phyloP scores from a whole-genome alignment of 2,888 invertebrate genomes.

The Diogma glabrata region DNA sequence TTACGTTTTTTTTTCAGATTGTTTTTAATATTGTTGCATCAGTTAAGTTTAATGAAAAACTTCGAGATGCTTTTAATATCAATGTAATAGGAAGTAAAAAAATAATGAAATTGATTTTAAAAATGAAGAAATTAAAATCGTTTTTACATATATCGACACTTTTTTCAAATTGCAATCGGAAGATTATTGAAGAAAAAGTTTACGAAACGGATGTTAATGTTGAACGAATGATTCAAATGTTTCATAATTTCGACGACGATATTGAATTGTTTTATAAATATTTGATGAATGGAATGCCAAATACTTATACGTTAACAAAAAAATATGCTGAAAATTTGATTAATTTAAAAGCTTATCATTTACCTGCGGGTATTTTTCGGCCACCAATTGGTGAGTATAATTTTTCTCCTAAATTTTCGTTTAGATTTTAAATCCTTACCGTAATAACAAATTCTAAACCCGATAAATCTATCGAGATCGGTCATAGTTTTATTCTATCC shows the following conservation, averaged over 20 bases:
- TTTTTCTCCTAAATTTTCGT: too few species aligned
- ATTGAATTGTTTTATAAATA: conserved; percentile 34
- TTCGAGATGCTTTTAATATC: conserved; percentile 36
- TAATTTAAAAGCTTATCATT: conserved; percentile 32
- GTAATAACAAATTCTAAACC: too few species aligned
- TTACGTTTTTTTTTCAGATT: conserved; percentile 27
- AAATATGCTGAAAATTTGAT: conserved; percentile 36
- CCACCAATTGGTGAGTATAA: conserved; percentile 34
- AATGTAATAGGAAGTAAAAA: conserved; percentile 38
- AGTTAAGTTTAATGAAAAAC: conserved; percentile 38
- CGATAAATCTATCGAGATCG: too few species aligned
- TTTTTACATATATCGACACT: conserved; percentile 37
- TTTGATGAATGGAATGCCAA: conserved; percentile 35
- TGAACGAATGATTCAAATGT: conserved; percentile 38
- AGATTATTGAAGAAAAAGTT: conserved; percentile 34
- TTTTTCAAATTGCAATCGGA: conserved; percentile 37
- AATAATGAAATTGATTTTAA: conserved; percentile 35
- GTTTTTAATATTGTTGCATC: conserved; percentile 39
- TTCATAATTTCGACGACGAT: conserved; percentile 33
- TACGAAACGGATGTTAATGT: conserved; percentile 37
- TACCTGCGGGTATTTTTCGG: conserved; percentile 37
- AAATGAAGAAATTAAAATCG: conserved; percentile 35
- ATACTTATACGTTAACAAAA: conserved; percentile 38
- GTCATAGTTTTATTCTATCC: too few species aligned
- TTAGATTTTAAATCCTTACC: too few species aligned